A percentile compares a stretch with the other conserved stretches of the same genome.
These are phyloP conservation scores for Paraescarpia echinospica DNA, from an alignment of 1,140 invertebrate species.

Conservation along the genomic window DNA sequence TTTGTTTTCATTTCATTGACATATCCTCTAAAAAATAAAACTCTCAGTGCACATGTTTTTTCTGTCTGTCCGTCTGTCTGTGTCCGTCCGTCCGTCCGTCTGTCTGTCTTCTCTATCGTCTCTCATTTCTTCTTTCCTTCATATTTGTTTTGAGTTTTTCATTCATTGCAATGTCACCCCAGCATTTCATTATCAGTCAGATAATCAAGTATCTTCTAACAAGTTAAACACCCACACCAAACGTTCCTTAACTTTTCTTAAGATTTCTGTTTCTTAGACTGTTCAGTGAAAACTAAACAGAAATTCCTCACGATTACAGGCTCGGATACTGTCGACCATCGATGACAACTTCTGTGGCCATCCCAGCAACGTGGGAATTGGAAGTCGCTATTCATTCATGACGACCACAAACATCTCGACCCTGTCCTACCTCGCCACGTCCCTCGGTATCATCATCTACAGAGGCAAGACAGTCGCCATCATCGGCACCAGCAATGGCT, in stretches of 20 bases:
- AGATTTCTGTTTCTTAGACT: too few relatives aligned
- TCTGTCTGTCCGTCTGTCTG: too few relatives aligned
- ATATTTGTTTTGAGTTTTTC: not conserved
- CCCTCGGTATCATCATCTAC: slow-evolving; percentile 35
- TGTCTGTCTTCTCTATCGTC: not conserved
- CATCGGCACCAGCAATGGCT: slow-evolving; percentile 35
- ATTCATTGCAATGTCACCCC: not conserved
- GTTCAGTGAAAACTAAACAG: not conserved
- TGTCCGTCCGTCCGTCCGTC: not conserved
- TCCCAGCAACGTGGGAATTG: slow-evolving; percentile 39
- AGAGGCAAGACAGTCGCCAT: slow-evolving; percentile 33
- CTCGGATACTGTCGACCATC: slow-evolving; percentile 23
- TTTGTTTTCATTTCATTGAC: not conserved
- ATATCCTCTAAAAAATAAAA: too few relatives aligned
- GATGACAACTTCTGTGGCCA: slow-evolving; percentile 37
- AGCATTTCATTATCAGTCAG: not conserved
- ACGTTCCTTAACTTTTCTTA: too few relatives aligned
- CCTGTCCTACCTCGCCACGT: slow-evolving; percentile 31
- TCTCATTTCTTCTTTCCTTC: not conserved
- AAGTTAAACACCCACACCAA: too few relatives aligned
- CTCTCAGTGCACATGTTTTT: too few relatives aligned
- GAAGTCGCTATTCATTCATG: slow-evolving; percentile 30
- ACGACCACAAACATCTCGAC: slow-evolving; percentile 23
- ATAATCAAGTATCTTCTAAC: not conserved
- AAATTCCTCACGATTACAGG: not conserved